These are phyloP conservation scores for Trissolcus japonicus DNA, from an alignment of 2,888 invertebrate genomes.

Conservation along the genomic window DNA sequence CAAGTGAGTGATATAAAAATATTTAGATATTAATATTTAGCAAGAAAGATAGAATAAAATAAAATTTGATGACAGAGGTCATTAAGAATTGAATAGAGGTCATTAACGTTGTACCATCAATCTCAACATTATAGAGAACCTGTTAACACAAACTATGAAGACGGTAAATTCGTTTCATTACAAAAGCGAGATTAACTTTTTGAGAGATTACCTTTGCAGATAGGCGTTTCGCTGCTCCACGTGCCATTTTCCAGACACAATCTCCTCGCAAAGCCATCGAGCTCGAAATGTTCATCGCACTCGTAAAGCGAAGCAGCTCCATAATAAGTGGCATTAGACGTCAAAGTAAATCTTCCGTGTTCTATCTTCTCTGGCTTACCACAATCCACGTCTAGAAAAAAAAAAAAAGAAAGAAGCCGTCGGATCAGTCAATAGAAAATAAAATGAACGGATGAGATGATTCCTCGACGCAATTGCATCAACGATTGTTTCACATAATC, in stretches of 20 bases:
- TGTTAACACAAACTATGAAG: not conserved
- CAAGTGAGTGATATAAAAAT: slow-evolving; percentile 20
- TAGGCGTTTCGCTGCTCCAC: slow-evolving; percentile 90
- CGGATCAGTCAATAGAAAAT: slow-evolving; percentile 22
- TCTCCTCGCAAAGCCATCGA: slow-evolving; percentile 89
- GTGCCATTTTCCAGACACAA: slow-evolving; percentile 92
- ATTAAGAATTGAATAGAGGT: too few species aligned
- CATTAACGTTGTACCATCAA: too few species aligned
- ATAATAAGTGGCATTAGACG: slow-evolving; percentile 92
- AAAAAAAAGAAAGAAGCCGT: slow-evolving; percentile 41
- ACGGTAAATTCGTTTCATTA: not conserved
- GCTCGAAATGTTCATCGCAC: slow-evolving; percentile 87
- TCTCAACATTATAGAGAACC: too few species aligned
- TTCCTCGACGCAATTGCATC: slow-evolving; percentile 23
- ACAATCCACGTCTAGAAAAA: slow-evolving; percentile 87
- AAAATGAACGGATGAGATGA: slow-evolving; percentile 11
- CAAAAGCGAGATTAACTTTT: not conserved
- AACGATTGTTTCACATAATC: slow-evolving; percentile 42
- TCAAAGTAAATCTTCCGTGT: slow-evolving; percentile 86
- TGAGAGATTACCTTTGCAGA: slow-evolving; percentile 82
- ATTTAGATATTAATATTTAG: too few species aligned
- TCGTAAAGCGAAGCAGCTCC: slow-evolving; percentile 91
- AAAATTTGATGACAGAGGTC: too few species aligned
- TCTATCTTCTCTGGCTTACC: slow-evolving; percentile 84
- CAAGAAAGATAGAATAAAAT: too few species aligned